Evolutionary conservation across 2,113 vertebrate genomes (phyloP), one percentile per base, ranked within the genome.

Genomic region (Daboia siamensis): DNA sequence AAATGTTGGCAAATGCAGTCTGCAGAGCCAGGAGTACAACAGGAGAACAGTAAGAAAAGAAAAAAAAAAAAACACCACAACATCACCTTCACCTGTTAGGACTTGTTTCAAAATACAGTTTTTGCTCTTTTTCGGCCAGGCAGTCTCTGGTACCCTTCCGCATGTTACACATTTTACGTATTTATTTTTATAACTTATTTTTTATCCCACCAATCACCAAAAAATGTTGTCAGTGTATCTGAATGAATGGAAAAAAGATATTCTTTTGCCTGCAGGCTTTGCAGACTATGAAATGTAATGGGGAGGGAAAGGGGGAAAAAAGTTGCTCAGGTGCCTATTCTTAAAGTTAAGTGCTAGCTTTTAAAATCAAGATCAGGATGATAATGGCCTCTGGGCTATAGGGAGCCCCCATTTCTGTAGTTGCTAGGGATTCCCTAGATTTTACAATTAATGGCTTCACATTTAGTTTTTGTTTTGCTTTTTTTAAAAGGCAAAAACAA

Each of bases 1-100:
- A 97, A 97, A 96, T 95, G 95, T 96, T 96, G 94, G 92, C 95
- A 95, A 93, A 44, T 56, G 90, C 96, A 93, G 59, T 64, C 94
- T 96, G 92, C 93, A 95, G 94, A 94, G 90, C 94, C 33, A 44
- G 74, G 86, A 92, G 64, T 90, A 96, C 88, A 96, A 94, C 94
- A 57, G 48, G 91, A 91, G 93, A 93, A 90, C 69, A 90, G 90
- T 8, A 88, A 93, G 94, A 93, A 20, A 74, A 97, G 39, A n/a
- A 39, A 39, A 39, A 39, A 39, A 39, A 39, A 96, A 93, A 95
- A 94, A 5, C 0, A 9, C 61, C 90, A 92, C 93, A 85, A 89
- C 93, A 90, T 94, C 86, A 92, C 51, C 93, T 59, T 86, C 29
- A 93, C 89, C 92, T 95, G 91, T 93, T 93, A 95, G 94, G 94